Percentiles rank a stretch among this genome's conserved stretches.
Conservation (phyloP, 2,797 vertebrate species). For the Macropus fuliginosus region DNA sequence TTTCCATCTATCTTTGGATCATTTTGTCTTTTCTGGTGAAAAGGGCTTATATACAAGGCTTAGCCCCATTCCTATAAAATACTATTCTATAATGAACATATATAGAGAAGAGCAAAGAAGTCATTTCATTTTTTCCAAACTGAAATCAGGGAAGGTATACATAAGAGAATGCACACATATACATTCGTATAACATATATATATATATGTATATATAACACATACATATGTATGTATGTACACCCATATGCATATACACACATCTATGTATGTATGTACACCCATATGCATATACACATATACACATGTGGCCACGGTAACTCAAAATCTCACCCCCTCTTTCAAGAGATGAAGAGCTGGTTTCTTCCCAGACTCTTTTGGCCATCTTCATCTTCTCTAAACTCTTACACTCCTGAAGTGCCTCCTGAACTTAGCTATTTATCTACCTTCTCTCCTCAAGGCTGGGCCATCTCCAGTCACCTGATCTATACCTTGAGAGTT, state of each 20-base stretch:
- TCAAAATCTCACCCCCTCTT: neutral
- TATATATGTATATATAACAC: too few relatives aligned
- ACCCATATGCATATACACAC: too few relatives aligned
- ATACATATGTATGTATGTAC: too few relatives aligned
- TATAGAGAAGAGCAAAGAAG: neutral
- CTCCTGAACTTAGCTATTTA: neutral
- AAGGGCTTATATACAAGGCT: neutral
- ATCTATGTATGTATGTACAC: neutral
- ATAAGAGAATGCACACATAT: neutral
- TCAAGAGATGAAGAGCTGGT: neutral
- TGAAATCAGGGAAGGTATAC: neutral
- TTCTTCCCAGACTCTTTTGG: neutral
- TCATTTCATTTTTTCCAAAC: neutral
- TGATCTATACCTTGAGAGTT: neutral
- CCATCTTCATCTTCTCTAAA: neutral
- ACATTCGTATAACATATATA: too few relatives aligned
- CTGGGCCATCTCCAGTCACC: too few relatives aligned
- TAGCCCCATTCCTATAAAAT: neutral
- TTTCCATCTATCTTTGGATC: neutral
- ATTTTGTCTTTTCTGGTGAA: neutral
- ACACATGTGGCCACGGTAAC: neutral
- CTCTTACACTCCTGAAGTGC: neutral
- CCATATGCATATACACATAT: neutral
- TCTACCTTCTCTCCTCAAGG: neutral
- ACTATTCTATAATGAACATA: neutral